Conservation (phyloP, 2,113 vertebrate species). For the Baryphthengus martii region DNA sequence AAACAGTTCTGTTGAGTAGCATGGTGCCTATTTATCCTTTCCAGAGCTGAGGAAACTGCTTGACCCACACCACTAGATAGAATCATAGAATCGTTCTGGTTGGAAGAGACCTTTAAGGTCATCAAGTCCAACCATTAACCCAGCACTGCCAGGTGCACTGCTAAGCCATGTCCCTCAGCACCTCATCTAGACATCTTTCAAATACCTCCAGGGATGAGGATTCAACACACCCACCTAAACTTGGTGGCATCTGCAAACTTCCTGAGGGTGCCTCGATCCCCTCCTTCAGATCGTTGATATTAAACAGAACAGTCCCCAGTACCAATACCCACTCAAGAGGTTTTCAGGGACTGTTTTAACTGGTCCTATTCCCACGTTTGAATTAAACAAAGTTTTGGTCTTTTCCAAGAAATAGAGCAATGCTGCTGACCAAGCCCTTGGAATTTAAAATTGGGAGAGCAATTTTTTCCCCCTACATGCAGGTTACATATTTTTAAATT, state of each 20-base stretch:
- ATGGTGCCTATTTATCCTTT: background rate
- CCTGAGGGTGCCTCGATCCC: too few species aligned
- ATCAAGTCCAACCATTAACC: too few species aligned
- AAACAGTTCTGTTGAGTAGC: background rate
- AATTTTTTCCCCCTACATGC: background rate
- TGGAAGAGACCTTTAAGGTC: too few species aligned
- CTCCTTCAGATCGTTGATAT: too few species aligned
- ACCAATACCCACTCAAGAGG: background rate
- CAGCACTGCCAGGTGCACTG: too few species aligned
- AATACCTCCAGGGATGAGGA: too few species aligned
- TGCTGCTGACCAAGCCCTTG: background rate
- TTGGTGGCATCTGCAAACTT: too few species aligned
- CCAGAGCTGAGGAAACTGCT: background rate
- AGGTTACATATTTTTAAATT: background rate
- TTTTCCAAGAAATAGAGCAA: background rate
- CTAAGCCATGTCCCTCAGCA: too few species aligned
- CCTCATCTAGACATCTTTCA: too few species aligned
- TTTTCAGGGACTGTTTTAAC: background rate
- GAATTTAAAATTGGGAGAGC: background rate
- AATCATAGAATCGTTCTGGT: too few species aligned
- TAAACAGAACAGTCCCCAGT: too few species aligned
- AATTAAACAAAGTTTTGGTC: background rate
- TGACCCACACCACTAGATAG: fast-evolving
- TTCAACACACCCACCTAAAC: too few species aligned
- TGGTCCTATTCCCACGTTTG: background rate